Base-by-base conservation (phyloP, 2,888 invertebrate species). In the Heliconius ismenius region DNA sequence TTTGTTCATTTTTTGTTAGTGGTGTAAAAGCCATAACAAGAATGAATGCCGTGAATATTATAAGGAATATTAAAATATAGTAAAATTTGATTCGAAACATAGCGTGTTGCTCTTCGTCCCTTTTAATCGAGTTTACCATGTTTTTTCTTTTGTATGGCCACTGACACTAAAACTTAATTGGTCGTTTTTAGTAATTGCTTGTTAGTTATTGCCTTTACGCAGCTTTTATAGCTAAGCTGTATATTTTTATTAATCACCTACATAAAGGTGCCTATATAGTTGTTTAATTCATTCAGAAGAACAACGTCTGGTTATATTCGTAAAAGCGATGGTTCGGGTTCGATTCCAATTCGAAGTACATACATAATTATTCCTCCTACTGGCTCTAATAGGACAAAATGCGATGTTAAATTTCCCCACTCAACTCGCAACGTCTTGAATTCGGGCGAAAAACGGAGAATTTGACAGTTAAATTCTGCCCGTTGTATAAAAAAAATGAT, bases 1-100 rank as follows among this genome's bases (percentile, higher is more conserved):
- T 83, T 4, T 94, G 94, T 28, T 93, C 90, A 58, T 92, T 89
- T 81, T 93, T 94, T 0, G 89, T 83, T 3, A 90, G 74, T 0
- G 93, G 92, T 65, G 86, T 85, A 77, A 91, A 92, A 1, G 91
- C 87, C 39, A 88, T 74, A 0, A 87, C 86, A 0, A 88, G 76
- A 87, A 73, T 77, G 0, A 76, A 72, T 28, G 74, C 68, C 6
- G 72, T 69, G 60, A 78, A 74, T 74, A 78, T 76, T 75, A 77
- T 74, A 39, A 80, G 28, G 54, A 79, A 78, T 75, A 74, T 68
- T 11, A 79, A 60, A 24, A 75, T 73, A 63, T 75, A 79, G 60
- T 74, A 58, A 65, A 77, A 75, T 79, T 67, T 75, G 18, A 73
- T 28, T 24, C 32, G 60, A 43, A 60, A 26, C 78, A 79, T 77